Base-by-base conservation (phyloP, 2,113 vertebrate species). In the Lepus europaeus region DNA sequence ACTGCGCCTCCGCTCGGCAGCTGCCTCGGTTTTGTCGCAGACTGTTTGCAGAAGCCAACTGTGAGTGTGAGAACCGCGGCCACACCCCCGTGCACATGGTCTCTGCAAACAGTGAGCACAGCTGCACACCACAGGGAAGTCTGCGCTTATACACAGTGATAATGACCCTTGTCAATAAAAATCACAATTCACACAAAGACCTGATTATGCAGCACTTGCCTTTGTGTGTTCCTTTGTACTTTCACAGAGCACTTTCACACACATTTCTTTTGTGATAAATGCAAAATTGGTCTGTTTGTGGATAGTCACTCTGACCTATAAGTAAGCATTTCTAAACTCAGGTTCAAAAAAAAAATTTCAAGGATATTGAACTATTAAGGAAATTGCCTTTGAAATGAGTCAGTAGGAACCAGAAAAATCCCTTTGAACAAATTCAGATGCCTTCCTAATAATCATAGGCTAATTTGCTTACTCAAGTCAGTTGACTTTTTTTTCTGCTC, bases 101-200 rank as follows among this genome's bases (percentile, higher is more conserved):
- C 87, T 95, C 95, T 90, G 87, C 90, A 95, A 96, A 96, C 93
- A 97, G 73, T 45, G 90, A 25, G 31, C 82, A 66, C 90, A 93
- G 94, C 94, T 87, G 86, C 85, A 78, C 33, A 73, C 73, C 33
- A 51, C 74, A 63, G 93, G 88, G 39, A 90, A 90, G 78, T 88
- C 89, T 66, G 78, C 78, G 95, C 19, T 53, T 91, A 80, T 82
- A 95, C 63, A 88, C 73, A 88, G 22, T 61, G 87, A 86, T 94
- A 96, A 91, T 72, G 56, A 92, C 82, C 74, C 59, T 16, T 88
- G 81, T 76, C 90, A 79, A 92, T 93, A 96, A 90, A 89, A 96
- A 36, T 19, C 49, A 9, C 29, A 74, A 76, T 56, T 93, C 61
- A 87, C 85, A 93, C 94, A 92, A 91, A 94, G 90, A 83, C 70